Evolutionary conservation across 2,888 invertebrate species (phyloP), one percentile per base, ranked within the genome.

Genomic region (Drosophila rubida): DNA sequence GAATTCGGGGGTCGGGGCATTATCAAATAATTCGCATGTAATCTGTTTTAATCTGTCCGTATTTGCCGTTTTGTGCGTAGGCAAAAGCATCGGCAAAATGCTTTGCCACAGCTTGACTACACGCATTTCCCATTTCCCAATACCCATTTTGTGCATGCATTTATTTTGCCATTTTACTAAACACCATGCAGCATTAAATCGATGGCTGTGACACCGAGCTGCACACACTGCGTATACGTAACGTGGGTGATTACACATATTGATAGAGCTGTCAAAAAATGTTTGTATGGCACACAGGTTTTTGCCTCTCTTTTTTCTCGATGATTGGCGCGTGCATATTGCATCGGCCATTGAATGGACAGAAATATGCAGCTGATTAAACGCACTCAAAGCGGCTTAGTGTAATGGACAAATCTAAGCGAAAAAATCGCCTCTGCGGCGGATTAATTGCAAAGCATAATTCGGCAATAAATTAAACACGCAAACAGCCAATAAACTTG

Each of bases 21-120:
- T 86, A 84, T 88, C 84, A 88, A 86, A 88, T 84, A 88, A 84
- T 88, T 86, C 87, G 75, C 60, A 61, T 74, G 84, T 84, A 84
- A 84, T 83, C 84, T 64, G 53, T 62, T 88, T 88, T 86, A 84
- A 84, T 73, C 87, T 66, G 65, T 19, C 41, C 51, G 44, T 30
- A 25, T 42, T 50, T 60, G 55, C 35, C 7, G 16, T 32, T 53
- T 16, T 44, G 16, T 44, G 53, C 23, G 25, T 11, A 14, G 14
- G 50, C 51, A 51, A 71, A 75, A 61, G 59, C 74, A 63, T 66
- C 65, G 49, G 44, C 8, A 60, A 71, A 68, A 69, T 73, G 51
- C 60, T 57, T 57, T 72, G 39, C 59, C 44, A 63, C 63, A 49
- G 61, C 59, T 72, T 70, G 53, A 60, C 48, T 57, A 42, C n/a